A percentile compares a stretch with the other conserved stretches of the same genome.
These are phyloP conservation scores for Plemyria rubiginata DNA, from an alignment of 2,888 invertebrate species.

Conservation along the genomic window DNA sequence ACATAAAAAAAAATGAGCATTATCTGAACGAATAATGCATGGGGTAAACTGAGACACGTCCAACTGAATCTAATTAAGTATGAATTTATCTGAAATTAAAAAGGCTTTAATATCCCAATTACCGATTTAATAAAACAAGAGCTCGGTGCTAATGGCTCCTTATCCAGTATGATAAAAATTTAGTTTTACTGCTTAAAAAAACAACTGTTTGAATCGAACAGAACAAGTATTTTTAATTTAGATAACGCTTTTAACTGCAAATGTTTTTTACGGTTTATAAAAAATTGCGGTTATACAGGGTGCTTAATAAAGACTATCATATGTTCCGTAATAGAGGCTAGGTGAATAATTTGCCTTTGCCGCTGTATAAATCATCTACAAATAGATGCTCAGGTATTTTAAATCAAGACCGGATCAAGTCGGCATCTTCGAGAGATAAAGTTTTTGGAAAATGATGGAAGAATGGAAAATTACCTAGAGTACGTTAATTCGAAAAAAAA, in stretches of 20 bases:
- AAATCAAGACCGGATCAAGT: no score
- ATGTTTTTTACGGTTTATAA: background rate
- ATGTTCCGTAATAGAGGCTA: no score
- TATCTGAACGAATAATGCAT: no score
- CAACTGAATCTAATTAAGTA: background rate
- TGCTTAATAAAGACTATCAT: background rate
- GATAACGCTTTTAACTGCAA: constrained; percentile 17
- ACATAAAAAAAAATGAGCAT: no score
- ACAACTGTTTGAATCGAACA: constrained; percentile 14
- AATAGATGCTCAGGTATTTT: no score
- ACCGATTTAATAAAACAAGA: constrained; percentile 5
- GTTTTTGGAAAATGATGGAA: no score
- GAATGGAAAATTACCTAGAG: no score
- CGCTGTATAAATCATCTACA: no score
- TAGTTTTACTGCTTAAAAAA: constrained; percentile 14
- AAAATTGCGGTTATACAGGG: background rate
- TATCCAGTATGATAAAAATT: constrained; percentile 24
- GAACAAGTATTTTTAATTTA: constrained; percentile 23
- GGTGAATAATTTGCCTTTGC: no score
- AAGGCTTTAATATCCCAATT: constrained; percentile 10
- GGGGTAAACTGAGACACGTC: no score
- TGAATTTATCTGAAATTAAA: background rate
- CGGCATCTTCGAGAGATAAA: no score
- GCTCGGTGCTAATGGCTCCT: constrained; percentile 20
- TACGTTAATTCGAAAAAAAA: no score